Base-by-base conservation (phyloP, 2,797 vertebrate species). In the Etheostoma perlongum region DNA sequence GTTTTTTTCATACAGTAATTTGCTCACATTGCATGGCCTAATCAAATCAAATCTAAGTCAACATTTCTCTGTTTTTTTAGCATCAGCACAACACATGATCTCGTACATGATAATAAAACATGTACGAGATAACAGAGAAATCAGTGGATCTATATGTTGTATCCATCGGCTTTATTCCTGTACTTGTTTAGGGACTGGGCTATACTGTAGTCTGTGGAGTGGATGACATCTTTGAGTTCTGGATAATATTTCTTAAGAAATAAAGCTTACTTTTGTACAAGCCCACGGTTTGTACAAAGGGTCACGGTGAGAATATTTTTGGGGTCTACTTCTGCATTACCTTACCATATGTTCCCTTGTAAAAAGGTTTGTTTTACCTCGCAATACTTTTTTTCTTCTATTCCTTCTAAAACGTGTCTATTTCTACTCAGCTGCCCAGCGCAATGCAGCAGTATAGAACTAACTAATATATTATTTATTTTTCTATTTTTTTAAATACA, bases 1-100 rank as follows among this genome's bases (percentile, higher is more conserved):
- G 21, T 66, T 60, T 73, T 82, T 49, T 85, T 65, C 14, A 25
- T 65, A n/a, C 60, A 46, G 60, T 79, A 54, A 65, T 79, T 79
- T 67, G 7, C 52, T 78, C 36, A 47, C 46, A 74, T 69, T 72
- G 16, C 25, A 13, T 27, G 3, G 49, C 62, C 58, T 73, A 65
- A 82, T 60, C 13, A 19, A 42, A 10, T 23, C 21, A 52, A 33
- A 64, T 33, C n/a, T 52, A 23, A 63, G 12, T 67, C 30, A 57
- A 51, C 8, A 48, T 78, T 19, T 21, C 1, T 3, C 40, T 59
- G 4, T 53, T 72, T 55, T 36, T 68, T 60, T 33, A 23, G 18
- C 11, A 25, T 82, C 55, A 67, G 63, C 63, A 44, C 25, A 67
- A 47, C 33, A 47, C 18, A 46, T 30, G 30, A 30, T 30, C 30